These are phyloP conservation scores for Panorpa germanica DNA, from an alignment of 2,888 invertebrate species.

Conservation along the genomic window DNA sequence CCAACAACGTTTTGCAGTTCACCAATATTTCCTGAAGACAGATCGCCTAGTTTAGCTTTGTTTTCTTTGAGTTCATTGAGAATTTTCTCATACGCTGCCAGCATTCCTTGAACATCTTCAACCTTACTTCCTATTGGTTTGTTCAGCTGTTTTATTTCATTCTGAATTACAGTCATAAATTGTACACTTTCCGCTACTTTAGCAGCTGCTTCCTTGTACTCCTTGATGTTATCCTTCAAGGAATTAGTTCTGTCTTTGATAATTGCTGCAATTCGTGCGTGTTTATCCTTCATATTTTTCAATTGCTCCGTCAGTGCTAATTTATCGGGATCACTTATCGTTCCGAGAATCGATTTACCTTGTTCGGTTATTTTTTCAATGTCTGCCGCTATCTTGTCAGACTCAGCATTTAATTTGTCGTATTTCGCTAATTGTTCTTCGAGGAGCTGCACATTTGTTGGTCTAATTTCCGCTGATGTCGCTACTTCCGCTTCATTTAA, in stretches of 20 bases:
- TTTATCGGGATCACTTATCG: conserved; percentile 71
- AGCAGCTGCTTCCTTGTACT: conserved; percentile 63
- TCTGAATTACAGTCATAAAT: conserved; percentile 66
- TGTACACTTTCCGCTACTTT: conserved; percentile 62
- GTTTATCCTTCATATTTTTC: conserved; percentile 58
- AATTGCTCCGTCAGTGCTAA: conserved; percentile 64
- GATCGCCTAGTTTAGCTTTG: conserved; percentile 55
- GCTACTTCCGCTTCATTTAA: conserved; percentile 78
- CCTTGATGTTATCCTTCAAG: conserved; percentile 58
- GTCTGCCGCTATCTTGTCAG: conserved; percentile 46
- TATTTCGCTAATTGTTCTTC: conserved; percentile 81
- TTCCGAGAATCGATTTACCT: conserved; percentile 59
- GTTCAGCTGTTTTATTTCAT: conserved; percentile 61
- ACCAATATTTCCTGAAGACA: conserved; percentile 56
- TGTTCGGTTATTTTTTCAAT: conserved; percentile 61
- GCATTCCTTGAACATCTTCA: conserved; percentile 74
- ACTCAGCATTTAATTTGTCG: conserved; percentile 55
- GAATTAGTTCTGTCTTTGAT: conserved; percentile 57
- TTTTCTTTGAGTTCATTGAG: conserved; percentile 58
- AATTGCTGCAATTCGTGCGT: conserved; percentile 49
- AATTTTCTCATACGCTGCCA: conserved; percentile 60
- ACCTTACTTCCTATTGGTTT: conserved; percentile 74
- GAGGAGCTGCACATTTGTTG: conserved; percentile 61
- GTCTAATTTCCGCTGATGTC: conserved; percentile 60
- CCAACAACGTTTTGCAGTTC: conserved; percentile 60